Percentiles rank a stretch among this genome's conserved stretches.
Conservation (phyloP, 2,113 vertebrate species). For the Hippotragus niger region DNA sequence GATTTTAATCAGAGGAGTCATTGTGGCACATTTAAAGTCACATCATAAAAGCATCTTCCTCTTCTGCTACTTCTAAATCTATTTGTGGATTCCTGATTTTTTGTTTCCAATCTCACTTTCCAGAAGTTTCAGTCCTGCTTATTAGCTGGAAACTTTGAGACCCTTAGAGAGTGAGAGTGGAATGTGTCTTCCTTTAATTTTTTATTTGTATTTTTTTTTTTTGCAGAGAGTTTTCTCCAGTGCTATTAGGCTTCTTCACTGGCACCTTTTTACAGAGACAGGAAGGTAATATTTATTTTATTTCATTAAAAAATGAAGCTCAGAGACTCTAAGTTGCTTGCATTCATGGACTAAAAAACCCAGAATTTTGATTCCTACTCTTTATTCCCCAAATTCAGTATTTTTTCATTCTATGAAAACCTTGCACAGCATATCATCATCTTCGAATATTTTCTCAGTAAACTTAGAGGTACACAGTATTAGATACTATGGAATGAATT, state of each 20-base stretch:
- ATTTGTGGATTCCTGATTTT: background rate
- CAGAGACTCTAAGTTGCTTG: background rate
- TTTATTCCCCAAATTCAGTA: background rate
- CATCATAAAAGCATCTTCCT: background rate
- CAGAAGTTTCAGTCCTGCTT: background rate
- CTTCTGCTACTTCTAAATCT: background rate
- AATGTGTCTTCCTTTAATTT: background rate
- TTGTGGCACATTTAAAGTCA: background rate
- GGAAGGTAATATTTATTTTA: background rate
- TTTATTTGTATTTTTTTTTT: background rate
- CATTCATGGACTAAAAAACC: background rate
- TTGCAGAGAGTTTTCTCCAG: background rate
- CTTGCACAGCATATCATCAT: background rate
- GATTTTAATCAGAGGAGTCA: background rate
- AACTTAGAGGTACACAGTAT: background rate
- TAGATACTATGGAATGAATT: background rate
- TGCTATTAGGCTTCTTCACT: background rate
- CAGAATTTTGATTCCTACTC: background rate
- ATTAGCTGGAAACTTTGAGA: background rate
- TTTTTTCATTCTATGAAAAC: background rate
- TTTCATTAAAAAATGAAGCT: background rate
- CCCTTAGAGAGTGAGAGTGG: fast-evolving
- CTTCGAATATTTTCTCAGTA: background rate
- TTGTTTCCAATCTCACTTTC: background rate
- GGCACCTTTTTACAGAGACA: background rate